Base-by-base conservation (phyloP, 2,797 vertebrate genomes). In the Hoplostethus mediterraneus region DNA sequence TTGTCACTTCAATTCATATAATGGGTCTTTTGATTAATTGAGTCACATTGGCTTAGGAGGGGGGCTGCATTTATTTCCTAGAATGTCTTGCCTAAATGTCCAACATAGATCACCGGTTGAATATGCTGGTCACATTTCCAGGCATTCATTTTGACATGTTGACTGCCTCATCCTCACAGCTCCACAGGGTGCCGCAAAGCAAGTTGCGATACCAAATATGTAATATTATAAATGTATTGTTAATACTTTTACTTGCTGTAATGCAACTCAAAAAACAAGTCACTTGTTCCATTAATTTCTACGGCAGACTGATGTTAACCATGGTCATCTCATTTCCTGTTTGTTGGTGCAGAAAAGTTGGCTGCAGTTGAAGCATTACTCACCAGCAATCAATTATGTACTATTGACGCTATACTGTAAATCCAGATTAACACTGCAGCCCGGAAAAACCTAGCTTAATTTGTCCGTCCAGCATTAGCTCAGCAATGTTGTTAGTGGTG, bases 51-150 rank as follows among this genome's bases (percentile, higher is more conserved):
- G 59, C 63, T 28, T 80, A 65, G 21, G 33, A 81, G 16, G 28
- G 71, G 59, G 67, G 66, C 1, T 21, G 57, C 80, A 83, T 86
- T 84, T 87, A 81, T 87, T 80, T 79, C 30, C 53, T 60, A 45
- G 61, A 30, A 61, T 56, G 10, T 28, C 21, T 54, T 10, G 65
- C 51, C 67, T 63, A 58, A 61, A 79, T 42, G 4, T 73, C 55
- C 25, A 33, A 13, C 21, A 47, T 48, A 16, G 21, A 44, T 53
- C 25, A 31, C 67, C 47, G 61, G 52, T 58, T 36, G 2, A 17
- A 55, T 9, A 48, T 28, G 17, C 40, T 63, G 42, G 77, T 74
- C 25, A 33, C 36, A 28, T 63, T 51, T 75, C 49, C 67, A 73
- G 25, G 45, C 56, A 6, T 77, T 14, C 47, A 52, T 30, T 13